These are phyloP conservation scores for Clostera curtula DNA, from an alignment of 2,888 invertebrate genomes.

Conservation along the genomic window DNA sequence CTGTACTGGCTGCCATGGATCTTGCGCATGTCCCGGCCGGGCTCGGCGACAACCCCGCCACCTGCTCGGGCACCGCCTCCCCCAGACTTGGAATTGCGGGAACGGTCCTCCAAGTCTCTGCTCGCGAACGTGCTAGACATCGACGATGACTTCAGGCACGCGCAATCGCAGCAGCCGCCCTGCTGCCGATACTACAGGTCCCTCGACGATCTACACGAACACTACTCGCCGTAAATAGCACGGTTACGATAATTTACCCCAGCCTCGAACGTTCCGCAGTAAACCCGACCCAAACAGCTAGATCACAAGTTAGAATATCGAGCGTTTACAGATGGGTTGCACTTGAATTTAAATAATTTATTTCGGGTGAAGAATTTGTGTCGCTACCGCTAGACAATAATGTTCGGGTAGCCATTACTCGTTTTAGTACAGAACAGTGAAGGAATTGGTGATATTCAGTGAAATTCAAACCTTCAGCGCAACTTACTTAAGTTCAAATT, in stretches of 20 bases:
- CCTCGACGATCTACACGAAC: conserved; percentile 76
- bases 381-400: no score
- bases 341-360: no score
- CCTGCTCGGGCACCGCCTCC: conserved; percentile 84
- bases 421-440: no score
- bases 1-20: conserved; percentile 98
- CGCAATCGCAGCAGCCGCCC: conserved; percentile 81
- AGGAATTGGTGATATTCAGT: no score
- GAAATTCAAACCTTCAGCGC: no score
- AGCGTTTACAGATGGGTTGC: conserved; percentile 28
- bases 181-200: conserved; percentile 88
- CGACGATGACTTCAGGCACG: conserved; percentile 95
- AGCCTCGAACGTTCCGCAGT: conserved; percentile 68
- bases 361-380: no score
- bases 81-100: conserved; percentile 90
- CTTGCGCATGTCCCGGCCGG: conserved; percentile 91
- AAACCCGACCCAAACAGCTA: conserved; percentile 63
- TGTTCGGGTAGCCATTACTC: no score
- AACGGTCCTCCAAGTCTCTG: conserved; percentile 94
- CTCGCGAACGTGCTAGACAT: conserved; percentile 97
- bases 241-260: conserved; percentile 70
- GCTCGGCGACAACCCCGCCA: conserved; percentile 75
- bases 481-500: no score
- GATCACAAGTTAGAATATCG: conserved; percentile 28
- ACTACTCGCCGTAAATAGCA: conserved; percentile 75